phyloP scores from a whole-genome alignment of 2,888 invertebrate genomes.

The Amiota minor region DNA sequence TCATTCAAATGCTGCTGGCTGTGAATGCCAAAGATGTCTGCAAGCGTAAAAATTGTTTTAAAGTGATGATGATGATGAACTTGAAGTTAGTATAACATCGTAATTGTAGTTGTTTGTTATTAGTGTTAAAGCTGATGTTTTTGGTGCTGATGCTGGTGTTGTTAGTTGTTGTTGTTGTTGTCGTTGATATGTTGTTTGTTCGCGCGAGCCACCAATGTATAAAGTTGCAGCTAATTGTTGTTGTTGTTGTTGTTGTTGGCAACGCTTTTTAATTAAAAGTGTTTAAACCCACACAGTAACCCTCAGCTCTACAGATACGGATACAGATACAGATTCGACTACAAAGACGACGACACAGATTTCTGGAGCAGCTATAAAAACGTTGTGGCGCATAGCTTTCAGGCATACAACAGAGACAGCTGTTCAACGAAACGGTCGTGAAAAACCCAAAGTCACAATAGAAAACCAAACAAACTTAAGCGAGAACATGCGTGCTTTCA shows the following conservation, averaged over 20 bases:
- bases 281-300: neutral
- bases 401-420: constrained; percentile 37
- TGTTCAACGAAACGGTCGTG: constrained; percentile 24
- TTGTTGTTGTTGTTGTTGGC: neutral
- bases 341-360: neutral
- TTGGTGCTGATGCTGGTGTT: constrained; percentile 1
- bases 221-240: constrained; percentile 22
- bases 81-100: constrained; percentile 6
- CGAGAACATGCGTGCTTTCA: constrained; percentile 51
- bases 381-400: neutral
- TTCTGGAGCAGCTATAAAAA: constrained; percentile 35
- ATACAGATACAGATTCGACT: no score
- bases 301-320: no score
- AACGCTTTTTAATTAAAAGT: constrained; percentile 22
- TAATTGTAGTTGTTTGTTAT: neutral
- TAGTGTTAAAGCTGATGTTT: neutral
- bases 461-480: constrained; percentile 33
- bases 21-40: neutral
- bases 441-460: no score
- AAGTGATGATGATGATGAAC: neutral
- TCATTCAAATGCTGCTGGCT: neutral
- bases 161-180: constrained; percentile 3
- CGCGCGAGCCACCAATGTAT: neutral
- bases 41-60: neutral
- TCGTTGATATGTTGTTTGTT: neutral